Percentiles rank a stretch among this genome's conserved stretches.
phyloP scores from a whole-genome alignment of 2,113 vertebrate species.

The Alosa alosa region DNA sequence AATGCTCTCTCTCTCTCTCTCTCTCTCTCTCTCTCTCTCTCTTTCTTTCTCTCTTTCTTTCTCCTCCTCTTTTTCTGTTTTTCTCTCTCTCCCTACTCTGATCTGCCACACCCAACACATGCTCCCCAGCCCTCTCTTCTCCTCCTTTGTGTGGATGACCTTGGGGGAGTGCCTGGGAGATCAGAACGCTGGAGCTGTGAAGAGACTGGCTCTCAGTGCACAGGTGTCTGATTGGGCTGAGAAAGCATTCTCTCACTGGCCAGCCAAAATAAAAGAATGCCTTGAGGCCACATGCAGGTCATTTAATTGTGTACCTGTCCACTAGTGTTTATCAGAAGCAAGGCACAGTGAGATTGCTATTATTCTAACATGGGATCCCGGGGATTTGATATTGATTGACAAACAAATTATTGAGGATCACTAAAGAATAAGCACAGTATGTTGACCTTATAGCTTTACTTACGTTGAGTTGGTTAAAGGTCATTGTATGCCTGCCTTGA shows the following conservation, averaged over 20 bases:
- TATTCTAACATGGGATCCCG: neutral
- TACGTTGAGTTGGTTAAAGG: neutral
- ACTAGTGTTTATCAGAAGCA: neutral
- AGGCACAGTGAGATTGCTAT: neutral
- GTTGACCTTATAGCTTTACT: neutral
- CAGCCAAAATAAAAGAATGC: neutral
- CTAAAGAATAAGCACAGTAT: neutral
- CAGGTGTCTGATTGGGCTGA: neutral
- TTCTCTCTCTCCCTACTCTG: neutral
- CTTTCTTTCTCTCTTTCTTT: neutral
- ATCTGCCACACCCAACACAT: no score
- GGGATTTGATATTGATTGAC: neutral
- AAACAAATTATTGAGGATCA: neutral
- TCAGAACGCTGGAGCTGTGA: neutral
- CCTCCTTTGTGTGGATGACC: slow-evolving; percentile 4
- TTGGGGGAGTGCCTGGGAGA: slow-evolving; percentile 7
- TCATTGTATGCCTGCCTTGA: neutral
- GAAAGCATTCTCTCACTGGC: neutral
- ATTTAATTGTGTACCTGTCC: neutral
- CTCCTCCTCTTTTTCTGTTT: neutral
- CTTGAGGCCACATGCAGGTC: neutral
- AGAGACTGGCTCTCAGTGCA: neutral
- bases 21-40: neutral
- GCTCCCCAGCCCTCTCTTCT: neutral
- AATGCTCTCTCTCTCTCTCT: neutral